phyloP scores from a whole-genome alignment of 2,113 vertebrate species.

The Thalassoma bifasciatum region DNA sequence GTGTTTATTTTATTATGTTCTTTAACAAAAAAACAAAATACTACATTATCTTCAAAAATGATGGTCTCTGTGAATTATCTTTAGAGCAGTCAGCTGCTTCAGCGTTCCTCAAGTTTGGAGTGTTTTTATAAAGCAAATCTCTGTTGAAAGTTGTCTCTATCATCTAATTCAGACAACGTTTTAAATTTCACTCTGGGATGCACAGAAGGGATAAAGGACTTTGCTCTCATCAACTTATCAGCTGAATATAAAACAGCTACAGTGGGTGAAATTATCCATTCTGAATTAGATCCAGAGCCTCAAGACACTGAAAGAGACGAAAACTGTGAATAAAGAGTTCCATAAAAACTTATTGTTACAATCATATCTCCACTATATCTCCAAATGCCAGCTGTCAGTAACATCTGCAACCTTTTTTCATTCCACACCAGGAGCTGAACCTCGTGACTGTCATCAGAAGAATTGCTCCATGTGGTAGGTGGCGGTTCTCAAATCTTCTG shows the following conservation, averaged over 20 bases:
- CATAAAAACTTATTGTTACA: slow-evolving; percentile 10
- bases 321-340: slow-evolving; percentile 1
- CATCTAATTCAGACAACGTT: not conserved
- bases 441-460: slow-evolving; percentile 21
- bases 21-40: slow-evolving; percentile 3
- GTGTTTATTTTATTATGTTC: not conserved
- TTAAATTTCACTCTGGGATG: not conserved
- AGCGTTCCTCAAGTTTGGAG: not conserved
- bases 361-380: slow-evolving; percentile 6
- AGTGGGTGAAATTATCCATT: not conserved
- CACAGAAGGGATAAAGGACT: not conserved
- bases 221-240: slow-evolving; percentile 12
- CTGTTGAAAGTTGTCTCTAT: not conserved
- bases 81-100: not conserved
- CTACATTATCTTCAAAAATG: not conserved
- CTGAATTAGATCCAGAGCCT: not conserved
- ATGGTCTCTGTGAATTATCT: not conserved
- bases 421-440: slow-evolving; percentile 13
- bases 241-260: not conserved
- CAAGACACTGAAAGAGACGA: not conserved
- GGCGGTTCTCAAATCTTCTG: slow-evolving; percentile 51
- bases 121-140: not conserved
- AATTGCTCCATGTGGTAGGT: slow-evolving; percentile 25
- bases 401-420: not conserved
- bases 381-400: slow-evolving; percentile 21